Evolutionary conservation across 2,888 invertebrate genomes (phyloP).

Genomic region (Chirona hameri): DNA sequence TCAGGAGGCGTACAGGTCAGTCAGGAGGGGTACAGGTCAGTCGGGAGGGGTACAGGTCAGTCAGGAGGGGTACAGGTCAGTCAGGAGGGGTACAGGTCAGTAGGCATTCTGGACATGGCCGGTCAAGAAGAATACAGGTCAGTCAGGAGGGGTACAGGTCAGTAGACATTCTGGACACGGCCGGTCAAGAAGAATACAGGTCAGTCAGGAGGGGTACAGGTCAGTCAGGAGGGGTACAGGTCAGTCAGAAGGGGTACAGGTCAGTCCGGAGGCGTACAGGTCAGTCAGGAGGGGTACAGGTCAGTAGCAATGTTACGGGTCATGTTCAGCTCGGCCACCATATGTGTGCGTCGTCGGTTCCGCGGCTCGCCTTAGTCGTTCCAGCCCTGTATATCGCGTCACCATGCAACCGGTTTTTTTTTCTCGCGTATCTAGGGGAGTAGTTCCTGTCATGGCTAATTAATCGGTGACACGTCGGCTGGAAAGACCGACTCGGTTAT

Average conservation of each 20-base stretch:
- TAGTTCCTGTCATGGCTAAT: no score
- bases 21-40: not conserved
- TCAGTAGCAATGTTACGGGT: constrained; percentile 65
- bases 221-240: constrained; percentile 39
- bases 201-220: constrained; percentile 51
- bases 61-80: not conserved
- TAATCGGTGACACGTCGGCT: no score
- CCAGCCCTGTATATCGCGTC: no score
- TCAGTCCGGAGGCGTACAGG: not conserved
- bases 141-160: constrained; percentile 84
- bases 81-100: constrained; percentile 68
- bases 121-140: not conserved
- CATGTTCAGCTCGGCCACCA: constrained; percentile 46
- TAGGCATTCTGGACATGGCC: constrained; percentile 75
- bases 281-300: constrained; percentile 57
- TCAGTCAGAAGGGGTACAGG: not conserved
- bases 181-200: constrained; percentile 92
- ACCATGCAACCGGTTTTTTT: no score
- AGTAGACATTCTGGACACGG: constrained; percentile 98
- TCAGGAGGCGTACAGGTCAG: constrained; percentile 62
- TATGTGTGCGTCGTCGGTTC: no score
- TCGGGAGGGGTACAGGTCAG: not conserved
- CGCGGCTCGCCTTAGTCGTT: no score
- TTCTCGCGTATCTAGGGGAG: no score
- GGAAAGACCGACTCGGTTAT: no score